Evolutionary conservation across 37 sponge, comb jelly and placozoan species (phyloP).

Genomic region (Petrosia ficiformis): DNA sequence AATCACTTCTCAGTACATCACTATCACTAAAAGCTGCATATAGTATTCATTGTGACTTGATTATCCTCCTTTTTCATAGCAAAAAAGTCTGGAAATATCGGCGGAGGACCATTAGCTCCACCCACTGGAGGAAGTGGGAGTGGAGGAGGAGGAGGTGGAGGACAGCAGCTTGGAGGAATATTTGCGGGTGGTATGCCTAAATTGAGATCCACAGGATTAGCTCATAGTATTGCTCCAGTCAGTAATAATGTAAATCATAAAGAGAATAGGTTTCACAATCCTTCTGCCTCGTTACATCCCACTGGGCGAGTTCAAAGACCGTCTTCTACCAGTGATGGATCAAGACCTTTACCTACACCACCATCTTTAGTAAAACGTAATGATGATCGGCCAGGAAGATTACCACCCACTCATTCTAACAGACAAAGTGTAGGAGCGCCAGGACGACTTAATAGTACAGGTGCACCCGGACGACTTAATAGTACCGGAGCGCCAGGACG

Average conservation of each 20-base stretch:
- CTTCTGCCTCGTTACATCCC: too few species aligned
- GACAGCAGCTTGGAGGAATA: slow-evolving; percentile 76
- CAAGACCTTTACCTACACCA: slow-evolving; percentile 17
- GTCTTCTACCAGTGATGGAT: too few species aligned
- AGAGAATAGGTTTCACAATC: too few species aligned
- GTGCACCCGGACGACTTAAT: not conserved
- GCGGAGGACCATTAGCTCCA: slow-evolving; percentile 55
- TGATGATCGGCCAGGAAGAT: not conserved
- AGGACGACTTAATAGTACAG: not conserved
- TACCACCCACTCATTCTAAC: slow-evolving; percentile 7
- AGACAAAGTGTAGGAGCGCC: not conserved
- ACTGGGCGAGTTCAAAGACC: too few species aligned
- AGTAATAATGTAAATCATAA: too few species aligned
- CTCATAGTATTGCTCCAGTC: too few species aligned
- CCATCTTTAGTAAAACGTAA: not conserved
- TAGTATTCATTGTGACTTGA: not conserved
- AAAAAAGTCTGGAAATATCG: slow-evolving; percentile 20
- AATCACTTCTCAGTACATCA: too few species aligned
- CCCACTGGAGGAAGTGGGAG: slow-evolving; percentile 79
- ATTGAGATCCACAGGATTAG: slow-evolving; percentile 53
- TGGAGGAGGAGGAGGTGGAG: slow-evolving; percentile 52
- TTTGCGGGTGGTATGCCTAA: slow-evolving; percentile 91
- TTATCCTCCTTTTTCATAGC: slow-evolving; percentile 1
- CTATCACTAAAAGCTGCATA: too few species aligned
- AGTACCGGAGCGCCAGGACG: not conserved